Conservation (phyloP, 2,797 vertebrate genomes). For the Columba guinea region DNA sequence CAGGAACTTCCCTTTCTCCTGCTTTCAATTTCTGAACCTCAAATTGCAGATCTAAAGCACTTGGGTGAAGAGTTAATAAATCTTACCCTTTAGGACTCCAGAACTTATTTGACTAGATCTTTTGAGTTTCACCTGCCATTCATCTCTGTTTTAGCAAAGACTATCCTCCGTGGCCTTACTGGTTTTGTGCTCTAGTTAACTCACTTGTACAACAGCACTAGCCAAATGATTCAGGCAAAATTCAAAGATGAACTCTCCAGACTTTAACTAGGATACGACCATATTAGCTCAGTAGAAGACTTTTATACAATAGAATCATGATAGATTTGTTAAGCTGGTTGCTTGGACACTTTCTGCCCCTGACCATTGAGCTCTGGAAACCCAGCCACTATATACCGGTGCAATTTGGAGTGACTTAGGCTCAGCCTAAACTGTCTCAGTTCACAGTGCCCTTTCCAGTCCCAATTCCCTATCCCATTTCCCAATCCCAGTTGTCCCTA, state of each 20-base stretch:
- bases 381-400: not conserved
- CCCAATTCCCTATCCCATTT: not conserved
- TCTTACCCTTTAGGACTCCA: not conserved
- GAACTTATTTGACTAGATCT: not conserved
- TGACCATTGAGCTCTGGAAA: not conserved
- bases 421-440: not conserved
- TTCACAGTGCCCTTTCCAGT: not conserved
- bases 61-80: not conserved
- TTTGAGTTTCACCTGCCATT: not conserved
- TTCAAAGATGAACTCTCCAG: not conserved
- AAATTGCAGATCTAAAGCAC: not conserved
- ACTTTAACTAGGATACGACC: not conserved
- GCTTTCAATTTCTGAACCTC: not conserved
- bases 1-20: not conserved
- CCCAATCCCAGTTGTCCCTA: not conserved
- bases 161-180: not conserved
- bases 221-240: not conserved
- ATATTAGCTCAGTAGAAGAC: not conserved
- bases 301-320: not conserved
- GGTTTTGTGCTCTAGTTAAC: not conserved
- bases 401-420: not conserved
- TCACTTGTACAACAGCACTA: not conserved
- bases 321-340: not conserved
- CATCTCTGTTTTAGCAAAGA: not conserved
- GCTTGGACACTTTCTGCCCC: not conserved